phyloP scores from a whole-genome alignment of 2,797 vertebrate genomes.

The Rhinella marina region DNA sequence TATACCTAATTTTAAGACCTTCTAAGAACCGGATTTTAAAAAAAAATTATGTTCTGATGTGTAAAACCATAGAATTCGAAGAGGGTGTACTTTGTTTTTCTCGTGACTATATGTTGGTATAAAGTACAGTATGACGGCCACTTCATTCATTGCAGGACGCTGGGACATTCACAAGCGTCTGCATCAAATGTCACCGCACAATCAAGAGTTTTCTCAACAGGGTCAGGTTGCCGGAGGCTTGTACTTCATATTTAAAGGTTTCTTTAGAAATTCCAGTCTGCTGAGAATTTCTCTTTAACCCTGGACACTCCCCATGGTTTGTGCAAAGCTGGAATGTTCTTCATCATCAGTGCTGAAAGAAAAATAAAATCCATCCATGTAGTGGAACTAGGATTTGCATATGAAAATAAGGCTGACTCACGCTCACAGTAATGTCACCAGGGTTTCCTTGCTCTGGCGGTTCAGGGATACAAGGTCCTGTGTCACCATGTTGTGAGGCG shows the following conservation, averaged over 20 bases:
- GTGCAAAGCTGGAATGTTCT: neutral
- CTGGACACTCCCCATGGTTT: neutral
- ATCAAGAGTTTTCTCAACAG: neutral
- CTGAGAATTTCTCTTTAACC: slow-evolving; percentile 13
- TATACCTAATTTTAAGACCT: too few species aligned
- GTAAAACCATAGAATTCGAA: too few species aligned
- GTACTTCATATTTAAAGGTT: neutral
- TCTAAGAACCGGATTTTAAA: too few species aligned
- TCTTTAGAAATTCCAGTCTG: neutral
- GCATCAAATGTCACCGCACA: slow-evolving; percentile 45
- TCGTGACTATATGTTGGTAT: too few species aligned
- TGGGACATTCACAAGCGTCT: neutral
- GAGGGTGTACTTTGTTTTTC: too few species aligned
- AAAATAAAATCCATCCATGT: neutral
- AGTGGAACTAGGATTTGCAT: neutral
- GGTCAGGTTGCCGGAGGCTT: slow-evolving; percentile 26
- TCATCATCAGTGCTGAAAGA: neutral
- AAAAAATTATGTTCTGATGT: too few species aligned
- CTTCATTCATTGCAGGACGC: neutral
- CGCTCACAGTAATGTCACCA: neutral
- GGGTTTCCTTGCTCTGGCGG: neutral
- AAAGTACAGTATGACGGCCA: neutral
- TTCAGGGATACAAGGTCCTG: neutral
- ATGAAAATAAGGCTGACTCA: neutral
- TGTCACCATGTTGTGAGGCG: neutral